Conservation (phyloP, 2,797 vertebrate species). For the Pantherophis alleghaniensis region DNA sequence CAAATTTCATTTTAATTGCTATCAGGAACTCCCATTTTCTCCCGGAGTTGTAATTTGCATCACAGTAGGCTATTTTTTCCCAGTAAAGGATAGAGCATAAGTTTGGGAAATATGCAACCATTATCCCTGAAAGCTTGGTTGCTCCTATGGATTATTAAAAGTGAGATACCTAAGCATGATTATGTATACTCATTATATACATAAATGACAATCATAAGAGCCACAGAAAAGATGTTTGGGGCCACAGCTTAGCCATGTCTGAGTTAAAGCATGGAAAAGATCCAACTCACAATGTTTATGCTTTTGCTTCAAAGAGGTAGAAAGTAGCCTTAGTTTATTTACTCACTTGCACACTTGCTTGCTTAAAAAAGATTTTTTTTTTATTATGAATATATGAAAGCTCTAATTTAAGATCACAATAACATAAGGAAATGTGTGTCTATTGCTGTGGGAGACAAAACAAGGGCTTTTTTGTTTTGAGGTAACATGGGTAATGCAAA, state of each 20-base stretch:
- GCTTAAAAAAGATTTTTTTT: background rate
- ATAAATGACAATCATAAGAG: background rate
- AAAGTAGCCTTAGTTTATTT: background rate
- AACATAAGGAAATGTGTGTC: background rate
- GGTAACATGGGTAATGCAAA: background rate
- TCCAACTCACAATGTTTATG: background rate
- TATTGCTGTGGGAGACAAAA: background rate
- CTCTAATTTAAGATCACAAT: background rate
- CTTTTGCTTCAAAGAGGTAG: background rate
- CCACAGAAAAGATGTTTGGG: background rate
- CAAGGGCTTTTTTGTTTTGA: background rate
- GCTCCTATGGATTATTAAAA: background rate
- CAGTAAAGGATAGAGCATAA: background rate
- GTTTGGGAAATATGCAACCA: background rate
- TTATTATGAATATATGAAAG: background rate
- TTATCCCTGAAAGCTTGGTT: background rate
- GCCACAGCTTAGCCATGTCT: background rate
- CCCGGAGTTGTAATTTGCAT: background rate
- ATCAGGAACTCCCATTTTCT: background rate
- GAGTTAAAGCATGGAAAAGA: background rate
- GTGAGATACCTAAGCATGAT: background rate
- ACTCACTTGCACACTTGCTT: background rate
- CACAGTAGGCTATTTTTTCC: background rate
- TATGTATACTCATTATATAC: background rate
- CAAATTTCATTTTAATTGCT: background rate